Base-by-base conservation (phyloP, 2,888 invertebrate species). In the Athetis lepigone region DNA sequence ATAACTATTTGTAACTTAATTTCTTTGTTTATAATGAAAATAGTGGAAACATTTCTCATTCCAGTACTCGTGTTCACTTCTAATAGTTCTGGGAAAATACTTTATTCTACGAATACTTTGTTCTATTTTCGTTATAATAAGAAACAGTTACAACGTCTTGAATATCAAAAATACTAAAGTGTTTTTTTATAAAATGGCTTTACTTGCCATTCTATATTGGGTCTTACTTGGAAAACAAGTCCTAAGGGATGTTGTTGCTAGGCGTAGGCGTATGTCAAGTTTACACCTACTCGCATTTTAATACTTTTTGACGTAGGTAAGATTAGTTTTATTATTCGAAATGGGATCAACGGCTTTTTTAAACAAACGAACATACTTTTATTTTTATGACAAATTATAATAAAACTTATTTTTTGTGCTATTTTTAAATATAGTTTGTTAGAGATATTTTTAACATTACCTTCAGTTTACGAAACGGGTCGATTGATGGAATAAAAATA, bases 101-200 rank as follows among this genome's bases (percentile, higher is more conserved):
- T 16, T 33, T 36, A 5, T 18, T 27, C n/a, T 36, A 11, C 2
- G 4, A 61, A 27, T 25, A 40, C 5, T 2, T 16, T 2, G 13
- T n/a, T 36, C 18, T n/a, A 0, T 1, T 5, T 0, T 11, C 5
- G 11, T 8, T 16, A 27, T 21, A 18, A 52, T n/a, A 43, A 36
- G 3, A 11, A 11, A n/a, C 19, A 13, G 0, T 27, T 2, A 5
- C 6, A 11, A 18, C 29, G 9, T 18, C 45, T 29, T 13, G 8
- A 7, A 18, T 19, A 25, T 50, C 9, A 29, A 19, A 39, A 39
- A 16, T 21, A 27, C 9, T 29, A 8, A 23, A 19, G 6, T 46
- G 40, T 54, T 55, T 46, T 54, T 55, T 33, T 16, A 25, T 3
- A 19, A 39, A 37, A 37, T 37, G 42, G 9, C 13, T 57, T 64